phyloP scores from a whole-genome alignment of 2,113 vertebrate genomes.

The Paralichthys olivaceus region DNA sequence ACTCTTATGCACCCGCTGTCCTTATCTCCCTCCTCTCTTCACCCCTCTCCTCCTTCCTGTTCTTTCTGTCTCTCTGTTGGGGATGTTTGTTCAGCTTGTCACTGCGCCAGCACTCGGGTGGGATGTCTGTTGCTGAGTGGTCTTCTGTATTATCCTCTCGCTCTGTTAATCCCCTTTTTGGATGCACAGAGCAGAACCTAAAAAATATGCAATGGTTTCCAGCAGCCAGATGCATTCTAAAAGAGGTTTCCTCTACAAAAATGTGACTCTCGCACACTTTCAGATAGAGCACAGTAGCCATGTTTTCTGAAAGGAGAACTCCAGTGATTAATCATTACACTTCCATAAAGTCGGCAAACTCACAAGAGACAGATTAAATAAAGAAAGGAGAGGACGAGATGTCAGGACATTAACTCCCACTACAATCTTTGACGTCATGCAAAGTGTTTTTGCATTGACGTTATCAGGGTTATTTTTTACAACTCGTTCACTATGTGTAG shows the following conservation, averaged over 20 bases:
- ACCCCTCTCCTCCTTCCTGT: slow-evolving; percentile 25
- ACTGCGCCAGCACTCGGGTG: slow-evolving; percentile 44
- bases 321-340: background rate
- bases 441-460: too few species aligned
- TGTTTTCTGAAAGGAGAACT: background rate
- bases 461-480: too few species aligned
- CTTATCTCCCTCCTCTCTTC: slow-evolving; percentile 31
- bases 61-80: slow-evolving; percentile 60
- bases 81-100: slow-evolving; percentile 78
- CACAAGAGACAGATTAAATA: background rate
- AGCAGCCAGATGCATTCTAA: background rate
- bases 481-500: too few species aligned
- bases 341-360: background rate
- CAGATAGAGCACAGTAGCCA: too few species aligned
- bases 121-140: slow-evolving; percentile 57
- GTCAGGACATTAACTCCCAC: too few species aligned
- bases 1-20: slow-evolving; percentile 3
- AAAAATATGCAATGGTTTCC: slow-evolving; percentile 16
- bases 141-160: slow-evolving; percentile 40
- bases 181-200: slow-evolving; percentile 49
- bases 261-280: too few species aligned
- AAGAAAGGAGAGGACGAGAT: background rate
- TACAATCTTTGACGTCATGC: too few species aligned
- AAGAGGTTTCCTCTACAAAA: background rate
- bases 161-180: slow-evolving; percentile 64